phyloP scores from a whole-genome alignment of 2,797 vertebrate genomes.

The Anolis apletophallus region DNA sequence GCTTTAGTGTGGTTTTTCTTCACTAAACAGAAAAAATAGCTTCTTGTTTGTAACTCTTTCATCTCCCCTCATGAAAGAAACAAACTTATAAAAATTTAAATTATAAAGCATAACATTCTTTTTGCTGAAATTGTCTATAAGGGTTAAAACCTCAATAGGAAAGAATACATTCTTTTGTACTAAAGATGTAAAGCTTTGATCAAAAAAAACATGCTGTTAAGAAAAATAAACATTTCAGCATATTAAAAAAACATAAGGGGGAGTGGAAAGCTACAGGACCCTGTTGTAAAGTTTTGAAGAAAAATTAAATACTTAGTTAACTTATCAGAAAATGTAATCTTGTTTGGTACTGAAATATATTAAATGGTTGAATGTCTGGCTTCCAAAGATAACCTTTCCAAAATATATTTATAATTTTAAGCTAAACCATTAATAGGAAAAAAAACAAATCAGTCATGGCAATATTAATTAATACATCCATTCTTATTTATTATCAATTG shows the following conservation, averaged over 20 bases:
- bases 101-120: neutral
- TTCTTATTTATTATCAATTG: neutral
- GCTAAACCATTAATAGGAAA: neutral
- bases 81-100: constrained; percentile 12
- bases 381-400: neutral
- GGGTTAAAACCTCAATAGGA: neutral
- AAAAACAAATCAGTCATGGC: neutral
- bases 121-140: neutral
- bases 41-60: constrained; percentile 10
- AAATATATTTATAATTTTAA: neutral
- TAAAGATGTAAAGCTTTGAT: neutral
- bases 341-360: neutral
- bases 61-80: constrained; percentile 19
- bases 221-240: neutral
- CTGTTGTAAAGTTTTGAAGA: neutral
- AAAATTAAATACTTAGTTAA: neutral
- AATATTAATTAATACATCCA: neutral
- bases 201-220: neutral
- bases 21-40: neutral
- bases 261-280: neutral
- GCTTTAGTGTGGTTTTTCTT: neutral
- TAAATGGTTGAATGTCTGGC: neutral
- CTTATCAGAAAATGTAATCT: neutral
- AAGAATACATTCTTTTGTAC: neutral
- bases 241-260: rapidly evolving